Base-by-base conservation (phyloP, 1,140 invertebrate genomes). In the Catajapyx aquilonaris region DNA sequence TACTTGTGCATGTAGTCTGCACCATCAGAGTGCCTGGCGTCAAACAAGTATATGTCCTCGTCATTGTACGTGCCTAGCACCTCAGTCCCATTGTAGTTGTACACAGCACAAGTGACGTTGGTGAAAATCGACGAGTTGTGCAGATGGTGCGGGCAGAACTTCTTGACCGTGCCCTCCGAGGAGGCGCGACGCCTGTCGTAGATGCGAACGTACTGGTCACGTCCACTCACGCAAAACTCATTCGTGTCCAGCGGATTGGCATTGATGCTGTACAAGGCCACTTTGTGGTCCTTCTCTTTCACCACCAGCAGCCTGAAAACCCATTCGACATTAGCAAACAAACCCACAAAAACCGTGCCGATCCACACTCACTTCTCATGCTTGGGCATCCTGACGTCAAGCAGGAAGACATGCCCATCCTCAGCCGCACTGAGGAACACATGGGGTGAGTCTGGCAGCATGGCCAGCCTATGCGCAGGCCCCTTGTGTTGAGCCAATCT, bases 1-100 rank as follows among this genome's bases (percentile, higher is more conserved):
- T 91, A 95, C 41, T 59, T 65, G 50, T 87, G 76, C 5, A 71
- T 60, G 54, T 64, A 76, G 46, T 75, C 67, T 31, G 67, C 60
- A 17, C 52, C 54, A 40, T 62, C 57, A 35, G 65, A 60, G 47
- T 57, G 56, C 41, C 43, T 59, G n/a, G 68, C 65, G 56, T 90
- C 74, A 53, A 88, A 94, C 17, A 91, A 56, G 61, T 90, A 95
- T 46, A 96, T 83, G 51, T 87, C 76, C 39, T 88, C 85, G 59
- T 94, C 84, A 57, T 84, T 91, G 54, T 91, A 95, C 0, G 83
- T 81, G 3, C 78, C 86, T 11, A 96, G 55, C 40, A 96, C 76
- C 61, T 93, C 84, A 40, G 71, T 67, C 30, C 88, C 87, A 57
- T 85, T 79, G 57, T 88, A 72, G 61, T 86, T 93, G 55, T 88